Evolutionary conservation across 2,888 invertebrate genomes (phyloP).

Genomic region (Coremacera marginata): DNA sequence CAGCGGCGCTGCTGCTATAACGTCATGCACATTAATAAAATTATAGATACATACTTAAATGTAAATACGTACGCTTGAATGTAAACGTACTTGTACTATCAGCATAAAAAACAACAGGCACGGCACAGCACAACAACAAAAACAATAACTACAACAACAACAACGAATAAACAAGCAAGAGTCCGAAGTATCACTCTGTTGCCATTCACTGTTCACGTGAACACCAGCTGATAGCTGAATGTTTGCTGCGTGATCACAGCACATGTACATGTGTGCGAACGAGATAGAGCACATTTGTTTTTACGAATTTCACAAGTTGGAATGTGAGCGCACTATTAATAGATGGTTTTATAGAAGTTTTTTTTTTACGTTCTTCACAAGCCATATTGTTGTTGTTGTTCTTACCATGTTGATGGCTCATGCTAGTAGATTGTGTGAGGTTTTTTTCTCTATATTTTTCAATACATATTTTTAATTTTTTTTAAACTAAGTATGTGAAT

Average conservation of each 20-base stretch:
- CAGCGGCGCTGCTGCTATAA: not conserved
- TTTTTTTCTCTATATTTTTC: conserved; percentile 8
- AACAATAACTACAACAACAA: conserved; percentile 38
- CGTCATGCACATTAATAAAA: conserved; percentile 13
- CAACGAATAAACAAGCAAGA: conserved; percentile 23
- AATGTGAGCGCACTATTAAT: conserved; percentile 55
- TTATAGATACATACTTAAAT: not conserved
- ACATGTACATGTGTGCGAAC: conserved; percentile 56
- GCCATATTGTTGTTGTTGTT: not conserved
- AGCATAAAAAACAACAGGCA: not conserved
- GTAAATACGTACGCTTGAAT: not conserved
- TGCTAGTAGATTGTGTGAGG: not conserved
- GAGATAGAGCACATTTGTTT: conserved; percentile 66
- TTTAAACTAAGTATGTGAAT: not conserved
- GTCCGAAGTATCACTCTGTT: conserved; percentile 54
- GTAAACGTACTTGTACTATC: not conserved
- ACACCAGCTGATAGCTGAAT: conserved; percentile 77
- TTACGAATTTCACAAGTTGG: conserved; percentile 61
- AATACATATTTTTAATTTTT: not conserved
- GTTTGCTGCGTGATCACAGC: conserved; percentile 68
- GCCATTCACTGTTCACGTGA: conserved; percentile 83
- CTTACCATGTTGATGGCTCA: conserved; percentile 32
- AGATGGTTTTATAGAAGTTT: not conserved
- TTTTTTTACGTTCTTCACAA: not conserved
- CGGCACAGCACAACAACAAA: conserved; percentile 3